Base-by-base conservation (phyloP, 2,888 invertebrate species). In the Parascotia fuliginaria region DNA sequence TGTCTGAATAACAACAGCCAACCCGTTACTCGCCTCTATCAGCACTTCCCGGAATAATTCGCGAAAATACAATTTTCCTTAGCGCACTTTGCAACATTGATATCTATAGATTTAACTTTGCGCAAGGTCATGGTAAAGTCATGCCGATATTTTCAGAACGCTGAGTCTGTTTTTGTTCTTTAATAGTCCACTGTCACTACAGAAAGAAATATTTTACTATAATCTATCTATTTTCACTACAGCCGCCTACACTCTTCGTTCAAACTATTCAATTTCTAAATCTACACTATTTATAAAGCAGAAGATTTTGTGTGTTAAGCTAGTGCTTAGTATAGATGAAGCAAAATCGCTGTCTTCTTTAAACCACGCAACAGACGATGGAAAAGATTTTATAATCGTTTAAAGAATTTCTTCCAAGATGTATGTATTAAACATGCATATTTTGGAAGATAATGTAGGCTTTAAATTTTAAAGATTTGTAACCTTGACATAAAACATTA, bases 21-120 rank as follows among this genome's bases (percentile, higher is more conserved):
- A 87, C 87, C 88, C 86, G 89, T 85, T 89, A 88, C 71, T 87
- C 83, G 87, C 87, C 85, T 89, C 89, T 83, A 85, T 86, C 83
- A 77, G 70, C 70, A 83, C 75, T 88, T 89, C 89, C 89, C 87
- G 83, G 86, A 91, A 91, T 88, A 85, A 81, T 84, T 86, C 80
- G 83, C 81, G 79, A 86, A 88, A 85, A 82, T 80, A 79, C 73
- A 65, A 79, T 85, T 83, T 83, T 84, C 81, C 79, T 79, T 79
- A 78, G 79, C 76, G 70, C 61, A 46, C 54, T 59, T 65, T 73
- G 72, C 73, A 75, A 75, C 72, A 71, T 60, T 72, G 76, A 73
- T 81, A 75, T 75, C 75, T 77, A 78, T 77, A 73, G 54, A 77
- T 76, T 73, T 79, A 78, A 77, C 79, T 81, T 81, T 83, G 79